These are phyloP conservation scores for Aselliscus stoliczkanus DNA, from an alignment of 2,797 vertebrate species.

Conservation along the genomic window DNA sequence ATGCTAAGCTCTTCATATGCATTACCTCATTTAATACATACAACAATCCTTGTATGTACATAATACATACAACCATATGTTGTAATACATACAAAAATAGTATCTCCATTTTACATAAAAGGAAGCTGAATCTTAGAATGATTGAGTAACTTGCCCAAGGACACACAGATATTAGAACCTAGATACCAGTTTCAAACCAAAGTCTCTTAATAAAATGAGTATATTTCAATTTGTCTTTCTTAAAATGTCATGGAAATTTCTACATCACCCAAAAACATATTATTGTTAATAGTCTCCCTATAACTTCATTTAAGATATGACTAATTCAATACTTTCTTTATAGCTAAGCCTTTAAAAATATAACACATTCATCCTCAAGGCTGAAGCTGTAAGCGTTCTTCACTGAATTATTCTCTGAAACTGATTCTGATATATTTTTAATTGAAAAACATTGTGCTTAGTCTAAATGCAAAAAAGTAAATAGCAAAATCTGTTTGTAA, in stretches of 20 bases:
- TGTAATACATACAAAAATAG: too few species aligned
- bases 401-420: constrained; percentile 12
- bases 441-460: constrained; percentile 35
- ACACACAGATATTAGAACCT: neutral
- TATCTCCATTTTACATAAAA: neutral
- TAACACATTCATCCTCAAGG: neutral
- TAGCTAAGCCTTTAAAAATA: constrained; percentile 29
- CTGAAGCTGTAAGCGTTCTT: neutral
- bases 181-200: neutral
- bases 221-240: neutral
- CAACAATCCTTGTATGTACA: neutral
- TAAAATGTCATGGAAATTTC: constrained; percentile 16
- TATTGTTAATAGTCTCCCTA: neutral
- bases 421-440: constrained; percentile 27
- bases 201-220: neutral
- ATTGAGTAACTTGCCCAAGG: neutral
- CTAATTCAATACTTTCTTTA: constrained; percentile 2
- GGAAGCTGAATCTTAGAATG: neutral
- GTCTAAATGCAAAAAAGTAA: constrained; percentile 17
- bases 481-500: constrained; percentile 42
- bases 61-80: too few species aligned
- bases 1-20: neutral
- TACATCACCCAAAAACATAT: constrained; percentile 4
- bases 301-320: constrained; percentile 26
- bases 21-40: neutral